Conservation (phyloP, 1,140 invertebrate genomes). For the Megathymus violae region DNA sequence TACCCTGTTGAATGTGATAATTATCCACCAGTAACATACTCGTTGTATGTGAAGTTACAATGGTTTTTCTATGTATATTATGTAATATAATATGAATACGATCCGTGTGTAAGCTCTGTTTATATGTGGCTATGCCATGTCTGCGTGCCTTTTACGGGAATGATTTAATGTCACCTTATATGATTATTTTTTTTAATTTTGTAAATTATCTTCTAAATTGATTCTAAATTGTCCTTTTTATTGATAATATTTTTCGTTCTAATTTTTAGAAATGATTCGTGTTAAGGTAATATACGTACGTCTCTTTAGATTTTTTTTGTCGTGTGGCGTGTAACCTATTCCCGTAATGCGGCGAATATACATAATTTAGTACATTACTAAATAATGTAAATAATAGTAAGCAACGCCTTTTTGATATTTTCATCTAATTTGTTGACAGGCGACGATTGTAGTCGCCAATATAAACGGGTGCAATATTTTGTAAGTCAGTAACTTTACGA, state of each 20-base stretch:
- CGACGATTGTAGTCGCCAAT: constrained; percentile 31
- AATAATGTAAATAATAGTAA: constrained; percentile 75
- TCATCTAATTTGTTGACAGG: constrained; percentile 39
- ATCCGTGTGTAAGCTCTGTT: constrained; percentile 60
- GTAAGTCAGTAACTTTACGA: constrained; percentile 9
- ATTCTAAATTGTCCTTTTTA: too few relatives aligned
- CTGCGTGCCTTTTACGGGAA: constrained; percentile 58
- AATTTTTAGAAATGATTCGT: background rate
- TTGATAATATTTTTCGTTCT: background rate
- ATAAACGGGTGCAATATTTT: constrained; percentile 42
- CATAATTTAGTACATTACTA: constrained; percentile 82
- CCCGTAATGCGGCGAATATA: constrained; percentile 63
- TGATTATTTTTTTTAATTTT: background rate
- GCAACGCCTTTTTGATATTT: constrained; percentile 56
- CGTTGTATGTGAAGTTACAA: constrained; percentile 31
- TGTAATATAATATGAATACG: constrained; percentile 68
- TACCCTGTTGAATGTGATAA: constrained; percentile 52
- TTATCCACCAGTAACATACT: constrained; percentile 36
- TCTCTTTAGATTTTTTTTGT: constrained; percentile 11
- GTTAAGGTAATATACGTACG: constrained; percentile 8
- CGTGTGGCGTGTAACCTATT: constrained; percentile 40
- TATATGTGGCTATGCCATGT: constrained; percentile 58
- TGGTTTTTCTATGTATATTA: constrained; percentile 61
- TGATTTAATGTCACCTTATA: constrained; percentile 33
- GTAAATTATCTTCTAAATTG: too few relatives aligned